Evolutionary conservation across 2,113 vertebrate species (phyloP).

Genomic region (Neopipo cinnamomea): DNA sequence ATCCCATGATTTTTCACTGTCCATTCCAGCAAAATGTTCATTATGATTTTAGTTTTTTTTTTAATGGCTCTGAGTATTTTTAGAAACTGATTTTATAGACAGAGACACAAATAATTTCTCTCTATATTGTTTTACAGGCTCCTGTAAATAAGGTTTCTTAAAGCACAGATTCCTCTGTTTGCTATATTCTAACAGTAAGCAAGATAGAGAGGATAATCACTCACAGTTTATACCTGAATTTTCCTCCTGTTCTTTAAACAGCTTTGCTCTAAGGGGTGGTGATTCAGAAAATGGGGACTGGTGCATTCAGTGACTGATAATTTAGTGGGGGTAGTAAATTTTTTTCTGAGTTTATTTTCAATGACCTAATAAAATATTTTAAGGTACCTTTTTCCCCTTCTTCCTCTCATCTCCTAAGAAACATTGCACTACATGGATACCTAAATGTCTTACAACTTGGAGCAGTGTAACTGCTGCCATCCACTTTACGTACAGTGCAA

Average conservation of each 20-base stretch:
- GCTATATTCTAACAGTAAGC: neutral
- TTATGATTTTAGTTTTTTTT: neutral
- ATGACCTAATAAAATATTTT: neutral
- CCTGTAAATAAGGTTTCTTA: neutral
- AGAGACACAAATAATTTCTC: neutral
- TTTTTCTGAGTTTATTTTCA: neutral
- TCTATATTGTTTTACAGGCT: neutral
- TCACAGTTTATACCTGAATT: neutral
- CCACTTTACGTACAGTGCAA: neutral
- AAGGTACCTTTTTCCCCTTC: neutral
- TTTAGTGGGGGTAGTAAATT: neutral
- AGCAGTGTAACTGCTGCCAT: neutral
- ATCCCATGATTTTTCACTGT: neutral
- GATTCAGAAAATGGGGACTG: neutral
- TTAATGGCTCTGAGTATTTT: neutral
- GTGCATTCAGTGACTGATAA: neutral
- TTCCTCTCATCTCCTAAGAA: neutral
- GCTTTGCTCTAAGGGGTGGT: neutral
- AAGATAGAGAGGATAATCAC: neutral
- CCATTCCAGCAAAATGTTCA: neutral
- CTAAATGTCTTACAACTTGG: neutral
- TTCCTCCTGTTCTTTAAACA: neutral
- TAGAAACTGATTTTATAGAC: neutral
- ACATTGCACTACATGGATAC: neutral
- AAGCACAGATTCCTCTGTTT: neutral